phyloP scores from a whole-genome alignment of 2,888 invertebrate species.

The Pimpla rufipes region DNA sequence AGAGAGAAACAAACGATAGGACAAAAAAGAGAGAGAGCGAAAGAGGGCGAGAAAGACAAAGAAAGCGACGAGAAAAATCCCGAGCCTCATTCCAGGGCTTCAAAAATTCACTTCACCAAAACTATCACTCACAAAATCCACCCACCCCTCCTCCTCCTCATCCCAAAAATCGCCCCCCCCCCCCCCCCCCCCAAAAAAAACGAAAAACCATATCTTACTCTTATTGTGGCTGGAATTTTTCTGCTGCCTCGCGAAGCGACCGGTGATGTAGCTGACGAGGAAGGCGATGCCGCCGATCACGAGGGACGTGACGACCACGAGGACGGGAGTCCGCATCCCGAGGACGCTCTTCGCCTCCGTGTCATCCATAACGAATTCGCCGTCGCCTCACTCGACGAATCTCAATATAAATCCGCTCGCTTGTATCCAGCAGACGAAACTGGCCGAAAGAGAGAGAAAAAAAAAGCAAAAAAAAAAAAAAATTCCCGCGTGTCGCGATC shows the following conservation, averaged over 20 bases:
- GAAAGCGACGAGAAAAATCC: no score
- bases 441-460: neutral
- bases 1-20: neutral
- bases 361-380: conserved; percentile 63
- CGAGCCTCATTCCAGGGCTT: neutral
- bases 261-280: conserved; percentile 72
- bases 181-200: no score
- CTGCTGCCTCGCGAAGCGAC: conserved; percentile 69
- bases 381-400: no score
- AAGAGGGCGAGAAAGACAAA: no score
- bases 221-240: conserved; percentile 55
- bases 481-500: no score
- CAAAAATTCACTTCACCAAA: no score
- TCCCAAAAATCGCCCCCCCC: no score
- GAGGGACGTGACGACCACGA: conserved; percentile 67
- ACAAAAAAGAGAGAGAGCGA: neutral
- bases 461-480: conserved; percentile 4
- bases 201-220: conserved; percentile 70
- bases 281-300: conserved; percentile 72
- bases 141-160: no score
- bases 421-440: no score
- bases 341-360: conserved; percentile 54
- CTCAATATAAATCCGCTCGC: no score
- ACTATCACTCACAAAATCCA: no score
- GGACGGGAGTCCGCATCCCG: conserved; percentile 62